A percentile compares a stretch with the other conserved stretches of the same genome.
These are phyloP conservation scores for Aporophyla nigra DNA, from an alignment of 2,888 invertebrate genomes.

Conservation along the genomic window DNA sequence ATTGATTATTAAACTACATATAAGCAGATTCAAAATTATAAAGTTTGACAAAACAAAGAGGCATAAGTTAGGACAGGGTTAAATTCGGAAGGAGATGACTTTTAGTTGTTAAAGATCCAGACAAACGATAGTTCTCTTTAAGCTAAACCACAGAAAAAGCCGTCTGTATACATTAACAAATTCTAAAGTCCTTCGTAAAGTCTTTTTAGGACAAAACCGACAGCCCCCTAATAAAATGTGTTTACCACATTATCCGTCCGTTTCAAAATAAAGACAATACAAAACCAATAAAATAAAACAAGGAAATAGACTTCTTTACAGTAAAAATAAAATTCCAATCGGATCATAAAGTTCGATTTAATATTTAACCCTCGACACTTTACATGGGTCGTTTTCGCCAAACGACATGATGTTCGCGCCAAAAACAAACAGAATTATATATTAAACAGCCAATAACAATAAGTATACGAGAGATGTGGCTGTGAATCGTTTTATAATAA, in stretches of 20 bases:
- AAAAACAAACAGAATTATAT: slow-evolving; percentile 67
- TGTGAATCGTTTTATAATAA: slow-evolving; percentile 58
- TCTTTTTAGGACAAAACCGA: neutral
- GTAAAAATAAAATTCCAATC: slow-evolving; percentile 49
- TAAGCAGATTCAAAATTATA: neutral
- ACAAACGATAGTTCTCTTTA: neutral
- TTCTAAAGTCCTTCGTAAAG: neutral
- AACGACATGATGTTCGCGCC: slow-evolving; percentile 58
- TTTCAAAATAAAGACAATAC: slow-evolving; percentile 46
- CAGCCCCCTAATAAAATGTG: slow-evolving; percentile 13
- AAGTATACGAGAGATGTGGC: slow-evolving; percentile 45
- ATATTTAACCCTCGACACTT: slow-evolving; percentile 54
- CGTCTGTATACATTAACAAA: neutral
- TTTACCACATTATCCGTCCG: slow-evolving; percentile 25
- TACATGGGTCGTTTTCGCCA: slow-evolving; percentile 57
- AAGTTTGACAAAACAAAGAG: neutral
- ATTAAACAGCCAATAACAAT: slow-evolving; percentile 68
- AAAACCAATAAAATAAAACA: slow-evolving; percentile 56
- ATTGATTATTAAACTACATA: neutral
- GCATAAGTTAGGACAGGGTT: neutral
- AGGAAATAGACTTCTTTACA: slow-evolving; percentile 56
- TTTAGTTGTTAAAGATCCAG: neutral
- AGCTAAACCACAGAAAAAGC: neutral
- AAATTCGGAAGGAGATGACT: neutral
- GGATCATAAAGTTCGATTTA: slow-evolving; percentile 55